Evolutionary conservation across 30 jellyfish, hydroid and myxozoan species (phyloP), one percentile per base, ranked within the genome.

Genomic region (Sanderia malayensis): DNA sequence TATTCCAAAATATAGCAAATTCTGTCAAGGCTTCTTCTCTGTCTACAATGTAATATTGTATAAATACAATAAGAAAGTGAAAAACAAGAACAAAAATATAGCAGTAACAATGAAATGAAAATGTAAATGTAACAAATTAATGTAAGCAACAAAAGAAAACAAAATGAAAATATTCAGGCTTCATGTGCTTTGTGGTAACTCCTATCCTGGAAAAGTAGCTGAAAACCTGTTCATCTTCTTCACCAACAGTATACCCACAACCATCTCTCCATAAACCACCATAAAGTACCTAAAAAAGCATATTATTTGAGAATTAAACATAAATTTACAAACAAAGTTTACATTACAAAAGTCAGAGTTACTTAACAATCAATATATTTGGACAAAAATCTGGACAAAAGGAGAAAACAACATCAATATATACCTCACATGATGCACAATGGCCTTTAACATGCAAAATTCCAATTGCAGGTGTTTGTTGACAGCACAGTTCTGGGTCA

Each of bases 371-470:
- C 6, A 55, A 21, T 21, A 55, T 55, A 8, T 13, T 7, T 55
- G 4, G 4, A 6, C 4, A 7, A 13, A 55, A 20, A 10, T 55
- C 67, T 55, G 15, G 11, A 21, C 24, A 8, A 27, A n/a, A 20
- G 26, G 24, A 55, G 25, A 6, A 21, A 55, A 7, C 26, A 9
- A 8, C 21, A 55, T 10, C n/a, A n/a, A n/a, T n/a, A n/a, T 17
- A n/a, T 67, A 74, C 79, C 66, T 74, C 79, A 33, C 79, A 74
- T 8, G 46, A 31, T 31, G 47, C 44, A 3, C 81, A 34, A 25
- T 71, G 84, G 10, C 84, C 86, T 17, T 67, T 67, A 9, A 46
- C 80, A 67, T 67, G 80, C 69, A 74, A 8, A 64, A 74, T 68
- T 1, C 80, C 69, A 25, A 74, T 29, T 18, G 86, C 86, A 0